Evolutionary conservation across 1,140 invertebrate species (phyloP), one percentile per base, ranked within the genome.

Genomic region (Drosophila bocki): DNA sequence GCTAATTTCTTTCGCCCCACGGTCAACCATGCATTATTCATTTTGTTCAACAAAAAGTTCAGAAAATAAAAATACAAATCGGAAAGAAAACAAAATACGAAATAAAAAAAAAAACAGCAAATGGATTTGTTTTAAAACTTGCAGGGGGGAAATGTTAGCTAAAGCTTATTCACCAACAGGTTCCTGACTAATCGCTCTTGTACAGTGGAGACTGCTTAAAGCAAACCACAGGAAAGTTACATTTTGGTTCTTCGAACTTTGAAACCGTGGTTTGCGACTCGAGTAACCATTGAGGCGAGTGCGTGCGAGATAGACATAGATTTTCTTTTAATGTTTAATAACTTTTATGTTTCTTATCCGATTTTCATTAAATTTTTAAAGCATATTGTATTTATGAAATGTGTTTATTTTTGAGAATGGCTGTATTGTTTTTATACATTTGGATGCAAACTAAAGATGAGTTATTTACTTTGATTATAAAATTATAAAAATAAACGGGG

Each of bases 161-260:
- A 41, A 76, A 53, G 26, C 53, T 56, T 56, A 76, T 65, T 76
- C 74, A 61, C 62, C 80, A 81, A 57, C 86, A 91, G 82, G 86
- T 91, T 91, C 90, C 76, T 91, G 86, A 91, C 86, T 91, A 91
- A 91, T 86, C 75, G 57, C 59, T 48, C 41, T 32, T 2, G 12
- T 70, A 82, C 80, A 82, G 67, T 70, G 7, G 15, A 19, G 17
- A 33, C 48, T 3, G 19, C 22, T 33, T 45, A 37, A 37, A 15
- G 15, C 6, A 26, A 26, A 26, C 26, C 26, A 26, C 26, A 6
- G 26, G 6, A 26, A 26, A 26, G 3, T 26, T 26, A 6, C 26
- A 26, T 29, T 29, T 29, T 6, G 26, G 26, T 29, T 29, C 5
- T 29, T 29, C 5, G 5, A 29, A 29, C 2, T 3, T 33, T 11